Conservation (phyloP, 2,888 invertebrate species). For the Andrena chrysosceles region DNA sequence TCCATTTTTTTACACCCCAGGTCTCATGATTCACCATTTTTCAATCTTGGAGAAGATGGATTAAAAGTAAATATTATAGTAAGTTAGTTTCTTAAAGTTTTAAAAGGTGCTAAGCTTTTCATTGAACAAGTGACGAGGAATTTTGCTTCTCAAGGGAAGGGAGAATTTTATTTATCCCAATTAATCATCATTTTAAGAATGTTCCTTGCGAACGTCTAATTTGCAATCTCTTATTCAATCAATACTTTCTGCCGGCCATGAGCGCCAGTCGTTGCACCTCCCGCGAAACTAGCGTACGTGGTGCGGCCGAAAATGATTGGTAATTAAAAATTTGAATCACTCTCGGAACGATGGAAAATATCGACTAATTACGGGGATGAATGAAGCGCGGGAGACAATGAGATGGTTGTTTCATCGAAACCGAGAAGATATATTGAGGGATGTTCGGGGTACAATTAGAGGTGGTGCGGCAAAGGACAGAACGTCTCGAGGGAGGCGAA, state of each 20-base stretch:
- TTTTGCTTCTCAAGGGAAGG: no score
- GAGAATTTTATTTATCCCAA: no score
- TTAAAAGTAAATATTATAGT: no score
- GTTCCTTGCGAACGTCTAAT: neutral
- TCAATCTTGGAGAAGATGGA: no score
- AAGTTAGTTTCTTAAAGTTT: no score
- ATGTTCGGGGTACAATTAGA: conserved; percentile 41
- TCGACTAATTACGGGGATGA: neutral
- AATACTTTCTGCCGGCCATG: neutral
- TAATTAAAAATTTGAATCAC: neutral
- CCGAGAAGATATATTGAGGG: conserved; percentile 19
- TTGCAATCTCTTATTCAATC: neutral
- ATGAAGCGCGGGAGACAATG: neutral
- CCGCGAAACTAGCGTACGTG: neutral
- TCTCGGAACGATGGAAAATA: neutral
- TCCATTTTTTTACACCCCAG: no score
- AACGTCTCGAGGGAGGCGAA: conserved; percentile 43
- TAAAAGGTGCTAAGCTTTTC: no score
- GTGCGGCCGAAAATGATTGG: neutral
- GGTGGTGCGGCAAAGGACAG: conserved; percentile 28
- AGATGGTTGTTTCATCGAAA: conserved; percentile 15
- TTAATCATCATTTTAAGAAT: no score
- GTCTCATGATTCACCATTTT: no score
- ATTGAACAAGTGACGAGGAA: no score
- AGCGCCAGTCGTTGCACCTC: neutral